phyloP scores from a whole-genome alignment of 1,140 invertebrate species.

The Aphidius ervi region DNA sequence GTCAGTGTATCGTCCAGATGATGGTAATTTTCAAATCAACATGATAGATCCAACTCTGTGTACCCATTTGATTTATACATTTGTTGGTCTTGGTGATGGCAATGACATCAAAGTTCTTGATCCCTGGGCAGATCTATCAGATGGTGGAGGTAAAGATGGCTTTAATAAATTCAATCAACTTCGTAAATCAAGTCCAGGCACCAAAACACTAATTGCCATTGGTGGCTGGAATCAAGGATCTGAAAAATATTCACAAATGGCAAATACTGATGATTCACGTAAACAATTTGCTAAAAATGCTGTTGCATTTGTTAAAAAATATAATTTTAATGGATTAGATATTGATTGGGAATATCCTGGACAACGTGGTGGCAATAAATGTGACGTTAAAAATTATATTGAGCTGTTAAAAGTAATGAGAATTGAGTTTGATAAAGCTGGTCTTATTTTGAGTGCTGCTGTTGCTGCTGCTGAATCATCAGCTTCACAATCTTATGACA shows the following conservation, averaged over 20 bases:
- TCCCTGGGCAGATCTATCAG: constrained; percentile 58
- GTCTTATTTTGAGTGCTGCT: constrained; percentile 59
- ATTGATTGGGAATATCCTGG: constrained; percentile 52
- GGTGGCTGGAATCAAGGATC: constrained; percentile 74
- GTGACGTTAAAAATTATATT: constrained; percentile 55
- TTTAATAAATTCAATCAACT: constrained; percentile 53
- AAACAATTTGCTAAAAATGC: constrained; percentile 59
- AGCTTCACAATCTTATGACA: constrained; percentile 59
- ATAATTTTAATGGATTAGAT: constrained; percentile 47
- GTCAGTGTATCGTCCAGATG: constrained; percentile 63
- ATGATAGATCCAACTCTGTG: constrained; percentile 67
- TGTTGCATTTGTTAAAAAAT: constrained; percentile 48
- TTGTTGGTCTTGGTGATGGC: constrained; percentile 55
- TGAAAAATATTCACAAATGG: constrained; percentile 60
- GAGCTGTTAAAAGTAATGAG: constrained; percentile 57
- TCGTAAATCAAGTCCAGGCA: constrained; percentile 57
- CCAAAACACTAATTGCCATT: constrained; percentile 67
- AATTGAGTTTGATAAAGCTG: constrained; percentile 54
- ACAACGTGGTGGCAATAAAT: constrained; percentile 33
- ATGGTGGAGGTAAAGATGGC: constrained; percentile 43
- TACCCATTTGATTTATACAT: constrained; percentile 68
- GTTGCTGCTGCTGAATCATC: constrained; percentile 56
- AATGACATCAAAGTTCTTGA: constrained; percentile 54
- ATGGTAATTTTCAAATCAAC: constrained; percentile 63
- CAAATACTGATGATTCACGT: constrained; percentile 50